A percentile compares a stretch with the other conserved stretches of the same genome.
phyloP scores from a whole-genome alignment of 92 coral and sea anemone genomes.

The Porites cylindrica region DNA sequence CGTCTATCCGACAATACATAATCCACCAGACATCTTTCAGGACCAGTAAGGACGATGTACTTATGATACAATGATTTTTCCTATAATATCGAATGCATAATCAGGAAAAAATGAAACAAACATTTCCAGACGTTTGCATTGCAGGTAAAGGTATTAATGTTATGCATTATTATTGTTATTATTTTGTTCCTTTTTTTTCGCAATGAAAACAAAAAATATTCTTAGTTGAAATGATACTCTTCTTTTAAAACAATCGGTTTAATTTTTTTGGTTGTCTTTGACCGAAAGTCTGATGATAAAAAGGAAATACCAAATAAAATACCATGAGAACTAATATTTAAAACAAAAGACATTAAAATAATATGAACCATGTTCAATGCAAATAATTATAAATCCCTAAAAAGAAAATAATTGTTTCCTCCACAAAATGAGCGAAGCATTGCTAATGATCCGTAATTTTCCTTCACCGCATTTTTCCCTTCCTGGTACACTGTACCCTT shows the following conservation, averaged over 20 bases:
- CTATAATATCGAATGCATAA: not conserved
- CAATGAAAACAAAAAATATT: no score
- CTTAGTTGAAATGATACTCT: no score
- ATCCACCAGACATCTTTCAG: not conserved
- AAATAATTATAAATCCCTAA: not conserved
- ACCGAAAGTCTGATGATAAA: no score
- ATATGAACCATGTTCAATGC: not conserved
- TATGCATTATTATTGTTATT: no score
- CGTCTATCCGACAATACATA: not conserved
- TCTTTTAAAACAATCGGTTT: no score
- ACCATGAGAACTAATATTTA: no score
- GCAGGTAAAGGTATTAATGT: no score
- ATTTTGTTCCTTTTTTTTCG: no score
- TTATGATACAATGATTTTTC: not conserved
- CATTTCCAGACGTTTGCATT: not conserved
- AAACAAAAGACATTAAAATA: not conserved
- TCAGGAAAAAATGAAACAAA: not conserved
- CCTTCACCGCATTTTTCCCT: not conserved
- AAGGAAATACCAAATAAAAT: no score
- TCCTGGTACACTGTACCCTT: not conserved
- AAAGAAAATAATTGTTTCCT: not conserved
- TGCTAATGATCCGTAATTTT: not conserved
- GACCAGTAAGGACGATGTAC: conserved; percentile 1
- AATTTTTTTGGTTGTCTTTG: no score
- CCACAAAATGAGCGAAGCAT: not conserved